Percentiles rank a stretch among this genome's conserved stretches.
Conservation (phyloP, 2,113 vertebrate species). For the Hemichromis elongatus region DNA sequence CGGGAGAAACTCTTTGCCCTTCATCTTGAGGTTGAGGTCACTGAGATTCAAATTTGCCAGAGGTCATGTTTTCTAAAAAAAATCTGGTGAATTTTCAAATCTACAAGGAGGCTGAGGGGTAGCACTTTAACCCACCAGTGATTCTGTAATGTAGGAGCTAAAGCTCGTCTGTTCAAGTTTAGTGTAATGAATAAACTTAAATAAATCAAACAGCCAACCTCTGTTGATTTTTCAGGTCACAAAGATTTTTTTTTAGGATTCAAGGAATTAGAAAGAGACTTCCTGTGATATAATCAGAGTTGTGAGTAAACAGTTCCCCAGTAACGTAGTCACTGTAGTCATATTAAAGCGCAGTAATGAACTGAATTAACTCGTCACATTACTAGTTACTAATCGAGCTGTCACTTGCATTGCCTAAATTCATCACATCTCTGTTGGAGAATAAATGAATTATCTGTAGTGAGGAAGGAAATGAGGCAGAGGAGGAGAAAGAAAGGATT, state of each 20-base stretch:
- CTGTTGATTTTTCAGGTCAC: background rate
- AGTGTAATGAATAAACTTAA: background rate
- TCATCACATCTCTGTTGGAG: background rate
- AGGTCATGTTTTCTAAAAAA: background rate
- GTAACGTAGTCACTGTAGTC: background rate
- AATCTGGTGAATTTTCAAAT: background rate
- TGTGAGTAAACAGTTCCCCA: background rate
- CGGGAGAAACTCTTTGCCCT: background rate
- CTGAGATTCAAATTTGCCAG: too few relatives aligned
- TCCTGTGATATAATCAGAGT: background rate
- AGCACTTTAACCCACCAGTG: background rate
- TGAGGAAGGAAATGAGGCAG: background rate
- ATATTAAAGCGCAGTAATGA: background rate
- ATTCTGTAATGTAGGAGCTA: background rate
- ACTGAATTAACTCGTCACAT: background rate
- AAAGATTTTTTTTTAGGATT: background rate
- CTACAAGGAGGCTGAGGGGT: background rate
- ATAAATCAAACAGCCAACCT: background rate
- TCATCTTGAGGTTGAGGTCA: background rate
- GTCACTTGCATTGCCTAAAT: background rate
- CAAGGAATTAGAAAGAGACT: background rate
- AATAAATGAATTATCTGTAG: background rate
- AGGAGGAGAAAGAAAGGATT: background rate
- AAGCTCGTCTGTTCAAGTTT: background rate
- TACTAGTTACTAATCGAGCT: background rate